phyloP scores from a whole-genome alignment of 2,888 invertebrate species.

The Sesamia inferens region DNA sequence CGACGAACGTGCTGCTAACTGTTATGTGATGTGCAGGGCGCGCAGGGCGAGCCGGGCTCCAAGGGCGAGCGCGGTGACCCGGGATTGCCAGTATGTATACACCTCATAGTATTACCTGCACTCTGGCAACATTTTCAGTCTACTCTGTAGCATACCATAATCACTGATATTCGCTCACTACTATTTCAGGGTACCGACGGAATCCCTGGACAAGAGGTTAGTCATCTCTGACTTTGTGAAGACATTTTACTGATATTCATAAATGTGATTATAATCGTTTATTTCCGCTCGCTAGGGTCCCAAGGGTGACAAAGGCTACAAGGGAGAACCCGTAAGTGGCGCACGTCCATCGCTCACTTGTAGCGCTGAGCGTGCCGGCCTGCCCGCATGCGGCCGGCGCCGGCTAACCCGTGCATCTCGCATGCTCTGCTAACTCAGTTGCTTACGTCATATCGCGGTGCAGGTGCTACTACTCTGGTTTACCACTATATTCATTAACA shows the following conservation, averaged over 20 bases:
- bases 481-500: slow-evolving; percentile 1
- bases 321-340: slow-evolving; percentile 94
- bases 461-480: slow-evolving; percentile 40
- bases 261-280: slow-evolving; percentile 36
- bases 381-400: slow-evolving; percentile 53
- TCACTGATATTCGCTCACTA: slow-evolving; percentile 49
- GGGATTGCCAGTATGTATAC: slow-evolving; percentile 95
- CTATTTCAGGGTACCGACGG: slow-evolving; percentile 96
- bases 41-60: slow-evolving; percentile 97
- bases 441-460: slow-evolving; percentile 17
- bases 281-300: slow-evolving; percentile 92
- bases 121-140: neutral
- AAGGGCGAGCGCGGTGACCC: slow-evolving; percentile 98
- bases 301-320: slow-evolving; percentile 96
- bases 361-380: slow-evolving; percentile 14
- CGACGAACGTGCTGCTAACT: slow-evolving; percentile 81
- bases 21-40: slow-evolving; percentile 91
- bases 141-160: neutral
- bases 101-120: slow-evolving; percentile 6
- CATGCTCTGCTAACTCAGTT: slow-evolving; percentile 58
- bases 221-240: slow-evolving; percentile 54
- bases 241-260: neutral
- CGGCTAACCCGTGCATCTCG: slow-evolving; percentile 58
- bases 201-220: slow-evolving; percentile 97
- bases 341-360: slow-evolving; percentile 38